phyloP scores from a whole-genome alignment of 1,140 invertebrate genomes.

The Euschistus heros region DNA sequence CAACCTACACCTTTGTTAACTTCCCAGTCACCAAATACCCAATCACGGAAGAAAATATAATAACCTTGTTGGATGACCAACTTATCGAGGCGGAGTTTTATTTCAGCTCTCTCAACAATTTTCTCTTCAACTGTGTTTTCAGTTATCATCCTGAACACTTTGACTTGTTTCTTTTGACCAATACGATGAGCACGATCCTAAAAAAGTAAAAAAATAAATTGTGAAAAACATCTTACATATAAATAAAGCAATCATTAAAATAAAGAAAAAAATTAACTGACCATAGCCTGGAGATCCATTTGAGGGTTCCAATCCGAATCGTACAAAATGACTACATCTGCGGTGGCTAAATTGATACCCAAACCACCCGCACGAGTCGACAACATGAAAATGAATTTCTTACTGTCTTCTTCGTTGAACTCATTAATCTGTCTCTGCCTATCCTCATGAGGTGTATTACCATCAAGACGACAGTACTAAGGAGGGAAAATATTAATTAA shows the following conservation, averaged over 20 bases:
- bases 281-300: constrained; percentile 93
- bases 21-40: no score
- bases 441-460: constrained; percentile 94
- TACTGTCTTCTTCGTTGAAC: constrained; percentile 80
- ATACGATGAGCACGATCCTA: constrained; percentile 97
- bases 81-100: constrained; percentile 89
- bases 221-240: no score
- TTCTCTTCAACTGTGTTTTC: constrained; percentile 99
- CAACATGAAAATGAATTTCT: constrained; percentile 97
- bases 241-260: no score
- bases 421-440: constrained; percentile 92
- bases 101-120: constrained; percentile 95
- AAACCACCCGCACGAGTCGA: constrained; percentile 96
- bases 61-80: constrained; percentile 92
- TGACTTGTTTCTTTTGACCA: constrained; percentile 93
- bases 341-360: constrained; percentile 97
- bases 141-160: constrained; percentile 86
- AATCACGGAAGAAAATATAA: no score
- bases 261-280: constrained; percentile 8
- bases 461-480: constrained; percentile 91
- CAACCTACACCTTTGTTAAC: no score
- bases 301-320: constrained; percentile 99
- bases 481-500: no score
- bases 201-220: constrained; percentile 11
- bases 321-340: constrained; percentile 95